A percentile compares a stretch with the other conserved stretches of the same genome.
Evolutionary conservation across 2,888 invertebrate species (phyloP).

Genomic region (Yponomeuta sedellus): DNA sequence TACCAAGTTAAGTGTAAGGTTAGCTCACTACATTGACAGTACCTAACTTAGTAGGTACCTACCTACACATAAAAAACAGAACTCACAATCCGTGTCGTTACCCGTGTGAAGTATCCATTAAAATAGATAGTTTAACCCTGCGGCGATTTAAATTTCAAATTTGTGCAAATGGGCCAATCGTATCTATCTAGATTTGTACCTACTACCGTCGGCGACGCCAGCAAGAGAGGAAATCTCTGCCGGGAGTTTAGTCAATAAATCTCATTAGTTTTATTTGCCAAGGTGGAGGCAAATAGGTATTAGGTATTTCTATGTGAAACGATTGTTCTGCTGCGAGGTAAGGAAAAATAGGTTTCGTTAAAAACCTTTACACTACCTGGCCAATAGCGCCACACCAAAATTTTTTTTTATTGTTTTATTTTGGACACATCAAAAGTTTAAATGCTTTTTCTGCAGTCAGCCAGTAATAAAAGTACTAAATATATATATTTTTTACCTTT

Average conservation of each 20-base stretch:
- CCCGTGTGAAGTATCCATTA: neutral
- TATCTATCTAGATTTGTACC: neutral
- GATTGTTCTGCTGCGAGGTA: neutral
- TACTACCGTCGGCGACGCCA: neutral
- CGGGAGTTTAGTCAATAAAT: neutral
- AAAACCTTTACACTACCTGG: too few relatives aligned
- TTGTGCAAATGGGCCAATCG: conserved; percentile 1
- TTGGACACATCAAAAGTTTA: too few relatives aligned
- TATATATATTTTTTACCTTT: too few relatives aligned
- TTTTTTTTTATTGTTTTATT: too few relatives aligned
- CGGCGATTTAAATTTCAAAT: neutral
- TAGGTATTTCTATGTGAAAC: neutral
- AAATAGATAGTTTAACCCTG: neutral
- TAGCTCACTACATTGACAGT: too few relatives aligned
- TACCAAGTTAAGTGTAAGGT: too few relatives aligned
- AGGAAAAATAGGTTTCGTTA: too few relatives aligned
- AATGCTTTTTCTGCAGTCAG: too few relatives aligned
- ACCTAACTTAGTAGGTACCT: neutral
- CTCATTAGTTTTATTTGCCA: neutral
- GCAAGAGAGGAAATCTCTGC: neutral
- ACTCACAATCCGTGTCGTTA: neutral
- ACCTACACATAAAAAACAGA: neutral
- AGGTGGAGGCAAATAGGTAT: neutral
- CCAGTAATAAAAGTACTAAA: too few relatives aligned
- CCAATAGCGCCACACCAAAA: too few relatives aligned